Evolutionary conservation across 1,140 invertebrate species (phyloP).

Genomic region (Ooceraea biroi): DNA sequence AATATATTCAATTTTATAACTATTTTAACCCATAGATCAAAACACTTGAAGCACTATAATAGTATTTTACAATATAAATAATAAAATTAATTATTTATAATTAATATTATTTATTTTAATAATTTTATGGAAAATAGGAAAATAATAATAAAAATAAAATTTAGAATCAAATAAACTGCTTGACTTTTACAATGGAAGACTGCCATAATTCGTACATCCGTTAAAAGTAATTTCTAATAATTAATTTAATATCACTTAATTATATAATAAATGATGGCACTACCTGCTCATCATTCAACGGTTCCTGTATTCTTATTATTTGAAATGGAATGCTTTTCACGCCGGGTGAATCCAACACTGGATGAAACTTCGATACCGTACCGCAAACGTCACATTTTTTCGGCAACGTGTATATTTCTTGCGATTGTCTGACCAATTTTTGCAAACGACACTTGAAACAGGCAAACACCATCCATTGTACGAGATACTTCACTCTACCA

Average conservation of each 20-base stretch:
- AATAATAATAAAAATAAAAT: too few species aligned
- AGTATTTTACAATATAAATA: too few species aligned
- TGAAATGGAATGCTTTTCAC: conserved; percentile 93
- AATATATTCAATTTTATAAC: not conserved
- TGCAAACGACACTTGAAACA: conserved; percentile 85
- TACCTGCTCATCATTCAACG: conserved; percentile 88
- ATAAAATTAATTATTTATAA: conserved; percentile 4
- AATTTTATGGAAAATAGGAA: too few species aligned
- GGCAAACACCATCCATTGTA: conserved; percentile 92
- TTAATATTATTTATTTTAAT: not conserved
- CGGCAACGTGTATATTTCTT: conserved; percentile 81
- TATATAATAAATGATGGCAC: conserved; percentile 40
- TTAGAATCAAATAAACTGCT: too few species aligned
- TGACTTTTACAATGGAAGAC: too few species aligned
- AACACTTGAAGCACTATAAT: not conserved
- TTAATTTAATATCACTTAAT: conserved; percentile 30
- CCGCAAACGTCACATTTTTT: conserved; percentile 90
- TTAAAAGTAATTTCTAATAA: conserved; percentile 16
- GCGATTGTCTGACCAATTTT: conserved; percentile 77
- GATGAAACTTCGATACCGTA: conserved; percentile 89
- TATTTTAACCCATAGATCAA: not conserved
- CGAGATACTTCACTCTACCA: conserved; percentile 91
- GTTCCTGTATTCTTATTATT: conserved; percentile 93
- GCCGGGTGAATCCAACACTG: conserved; percentile 89
- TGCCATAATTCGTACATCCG: too few species aligned